These are phyloP conservation scores for Podabrus alpinus DNA, from an alignment of 2,888 invertebrate genomes.

Conservation along the genomic window DNA sequence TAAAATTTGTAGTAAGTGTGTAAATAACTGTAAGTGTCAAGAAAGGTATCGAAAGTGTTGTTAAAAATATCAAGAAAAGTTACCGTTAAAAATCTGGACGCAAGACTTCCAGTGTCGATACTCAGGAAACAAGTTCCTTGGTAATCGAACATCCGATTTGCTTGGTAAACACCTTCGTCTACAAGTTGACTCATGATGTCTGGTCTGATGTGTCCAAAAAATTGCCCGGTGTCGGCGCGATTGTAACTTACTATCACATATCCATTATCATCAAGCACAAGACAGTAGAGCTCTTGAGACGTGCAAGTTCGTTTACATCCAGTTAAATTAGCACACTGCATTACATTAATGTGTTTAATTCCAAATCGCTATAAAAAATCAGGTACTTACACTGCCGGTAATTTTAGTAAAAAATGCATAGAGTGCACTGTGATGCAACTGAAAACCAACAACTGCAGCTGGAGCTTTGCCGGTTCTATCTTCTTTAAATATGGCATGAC, in stretches of 20 bases:
- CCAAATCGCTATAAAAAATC: constrained; percentile 2
- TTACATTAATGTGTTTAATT: neutral
- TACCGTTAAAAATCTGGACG: constrained; percentile 30
- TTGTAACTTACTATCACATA: constrained; percentile 80
- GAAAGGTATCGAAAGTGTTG: neutral
- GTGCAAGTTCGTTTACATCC: constrained; percentile 63
- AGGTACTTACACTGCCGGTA: constrained; percentile 69
- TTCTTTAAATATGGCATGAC: constrained; percentile 78
- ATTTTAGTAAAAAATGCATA: constrained; percentile 80
- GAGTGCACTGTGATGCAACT: constrained; percentile 81
- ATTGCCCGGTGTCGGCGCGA: constrained; percentile 73
- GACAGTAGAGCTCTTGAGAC: constrained; percentile 76
- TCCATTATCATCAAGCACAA: constrained; percentile 86
- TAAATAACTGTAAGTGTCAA: constrained; percentile 16
- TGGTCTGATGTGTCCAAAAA: constrained; percentile 78
- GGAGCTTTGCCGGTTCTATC: constrained; percentile 60
- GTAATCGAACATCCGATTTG: constrained; percentile 81
- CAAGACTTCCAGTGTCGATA: constrained; percentile 62
- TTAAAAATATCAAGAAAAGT: neutral
- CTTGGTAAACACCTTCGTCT: constrained; percentile 76
- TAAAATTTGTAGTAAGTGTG: constrained; percentile 17
- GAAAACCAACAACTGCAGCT: constrained; percentile 77
- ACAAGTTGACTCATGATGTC: constrained; percentile 78
- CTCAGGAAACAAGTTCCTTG: constrained; percentile 85
- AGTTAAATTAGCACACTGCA: constrained; percentile 51